Evolutionary conservation across 2,888 invertebrate genomes (phyloP).

Genomic region (Chaitophorus viminalis): DNA sequence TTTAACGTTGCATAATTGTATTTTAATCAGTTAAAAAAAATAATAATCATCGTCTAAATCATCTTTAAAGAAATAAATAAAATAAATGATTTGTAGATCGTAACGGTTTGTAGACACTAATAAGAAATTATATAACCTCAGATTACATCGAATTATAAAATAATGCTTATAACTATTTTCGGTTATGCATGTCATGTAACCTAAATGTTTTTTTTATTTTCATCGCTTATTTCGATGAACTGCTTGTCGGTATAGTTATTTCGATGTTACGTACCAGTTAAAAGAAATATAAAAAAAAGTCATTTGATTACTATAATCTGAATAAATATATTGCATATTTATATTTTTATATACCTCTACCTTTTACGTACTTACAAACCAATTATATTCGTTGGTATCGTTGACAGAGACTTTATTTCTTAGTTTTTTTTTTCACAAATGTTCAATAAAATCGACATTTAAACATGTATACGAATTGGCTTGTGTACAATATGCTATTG

Average conservation of each 20-base stretch:
- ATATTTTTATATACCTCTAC: too few species aligned
- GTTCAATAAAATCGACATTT: too few species aligned
- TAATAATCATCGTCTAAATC: neutral
- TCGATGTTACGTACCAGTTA: too few species aligned
- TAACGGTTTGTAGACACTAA: neutral
- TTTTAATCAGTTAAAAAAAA: slow-evolving; percentile 11
- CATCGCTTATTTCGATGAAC: neutral
- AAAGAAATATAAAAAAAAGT: too few species aligned
- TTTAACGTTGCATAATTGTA: neutral
- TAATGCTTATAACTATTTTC: neutral
- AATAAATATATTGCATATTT: too few species aligned
- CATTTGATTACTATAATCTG: too few species aligned
- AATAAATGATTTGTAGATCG: neutral
- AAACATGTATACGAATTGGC: too few species aligned
- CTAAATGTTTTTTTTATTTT: neutral
- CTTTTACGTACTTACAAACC: too few species aligned
- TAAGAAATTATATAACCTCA: slow-evolving; percentile 10
- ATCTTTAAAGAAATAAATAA: neutral
- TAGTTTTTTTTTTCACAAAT: too few species aligned
- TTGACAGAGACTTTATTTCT: too few species aligned
- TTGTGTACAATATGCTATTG: too few species aligned
- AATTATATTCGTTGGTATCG: too few species aligned
- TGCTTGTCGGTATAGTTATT: neutral
- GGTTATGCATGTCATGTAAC: neutral
- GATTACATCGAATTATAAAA: neutral